Percentiles rank a stretch among this genome's conserved stretches.
These are phyloP conservation scores for Lordiphosa fenestrarum DNA, from an alignment of 2,888 invertebrate species.

Conservation along the genomic window DNA sequence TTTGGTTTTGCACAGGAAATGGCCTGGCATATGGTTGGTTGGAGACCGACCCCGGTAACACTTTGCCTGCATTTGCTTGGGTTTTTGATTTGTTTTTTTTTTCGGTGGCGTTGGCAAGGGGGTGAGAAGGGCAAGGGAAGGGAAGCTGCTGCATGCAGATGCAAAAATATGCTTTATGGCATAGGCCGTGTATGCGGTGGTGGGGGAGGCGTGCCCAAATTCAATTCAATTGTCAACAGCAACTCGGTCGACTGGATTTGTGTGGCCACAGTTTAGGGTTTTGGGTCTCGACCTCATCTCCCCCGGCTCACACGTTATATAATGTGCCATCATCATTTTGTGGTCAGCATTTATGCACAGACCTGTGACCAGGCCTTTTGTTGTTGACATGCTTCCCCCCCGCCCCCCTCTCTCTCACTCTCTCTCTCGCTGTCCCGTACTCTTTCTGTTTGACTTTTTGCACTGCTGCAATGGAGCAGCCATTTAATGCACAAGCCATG, in stretches of 20 bases:
- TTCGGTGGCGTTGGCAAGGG: not conserved
- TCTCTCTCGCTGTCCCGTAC: conserved; percentile 2
- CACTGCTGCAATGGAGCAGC: conserved; percentile 46
- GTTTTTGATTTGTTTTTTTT: conserved; percentile 56
- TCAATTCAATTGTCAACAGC: conserved; percentile 74
- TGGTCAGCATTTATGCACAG: conserved; percentile 72
- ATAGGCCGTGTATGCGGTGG: conserved; percentile 23
- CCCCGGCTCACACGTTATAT: conserved; percentile 55
- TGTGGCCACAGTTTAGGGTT: conserved; percentile 65
- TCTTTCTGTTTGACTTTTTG: conserved; percentile 61
- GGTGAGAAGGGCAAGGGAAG: not conserved
- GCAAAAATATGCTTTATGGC: conserved; percentile 68
- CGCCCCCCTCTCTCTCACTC: not conserved
- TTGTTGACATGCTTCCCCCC: conserved; percentile 49
- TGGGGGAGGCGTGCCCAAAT: conserved; percentile 42
- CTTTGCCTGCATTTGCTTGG: conserved; percentile 34
- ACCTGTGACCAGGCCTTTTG: conserved; percentile 46
- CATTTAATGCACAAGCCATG: conserved; percentile 58
- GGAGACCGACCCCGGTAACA: conserved; percentile 19
- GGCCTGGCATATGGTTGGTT: conserved; percentile 54
- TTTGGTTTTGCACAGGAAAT: conserved; percentile 67
- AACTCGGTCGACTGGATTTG: conserved; percentile 11
- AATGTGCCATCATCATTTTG: conserved; percentile 75
- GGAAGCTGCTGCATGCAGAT: conserved; percentile 49
- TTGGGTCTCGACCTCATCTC: conserved; percentile 43